These are phyloP conservation scores for Falco columbarius DNA, from an alignment of 2,797 vertebrate species.

Conservation along the genomic window DNA sequence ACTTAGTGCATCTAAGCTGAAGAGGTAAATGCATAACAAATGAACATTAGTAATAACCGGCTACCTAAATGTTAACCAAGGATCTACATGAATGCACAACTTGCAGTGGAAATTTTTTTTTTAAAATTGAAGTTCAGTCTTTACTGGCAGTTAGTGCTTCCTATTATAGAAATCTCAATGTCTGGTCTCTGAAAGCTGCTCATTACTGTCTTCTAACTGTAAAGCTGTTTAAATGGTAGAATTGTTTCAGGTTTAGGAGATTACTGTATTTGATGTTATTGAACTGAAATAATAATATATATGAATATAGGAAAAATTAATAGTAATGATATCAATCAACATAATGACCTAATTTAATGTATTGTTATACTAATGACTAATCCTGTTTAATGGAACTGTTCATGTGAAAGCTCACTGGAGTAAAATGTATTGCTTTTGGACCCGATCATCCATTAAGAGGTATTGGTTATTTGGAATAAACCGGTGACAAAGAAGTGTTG, in stretches of 20 bases:
- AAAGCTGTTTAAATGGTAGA: background rate
- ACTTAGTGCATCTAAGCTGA: background rate
- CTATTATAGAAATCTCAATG: background rate
- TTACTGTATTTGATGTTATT: background rate
- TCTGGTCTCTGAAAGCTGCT: background rate
- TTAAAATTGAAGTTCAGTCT: background rate
- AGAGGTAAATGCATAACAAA: background rate
- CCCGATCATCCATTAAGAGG: slow-evolving; percentile 34
- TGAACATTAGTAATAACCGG: background rate
- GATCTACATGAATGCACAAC: background rate
- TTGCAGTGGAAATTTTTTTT: background rate
- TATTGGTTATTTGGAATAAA: slow-evolving; percentile 37
- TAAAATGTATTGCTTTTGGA: slow-evolving; percentile 45
- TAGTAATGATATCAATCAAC: background rate
- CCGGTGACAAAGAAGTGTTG: background rate
- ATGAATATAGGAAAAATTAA: background rate
- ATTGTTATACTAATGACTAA: slow-evolving; percentile 21
- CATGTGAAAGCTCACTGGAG: background rate
- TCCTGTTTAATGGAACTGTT: slow-evolving; percentile 34
- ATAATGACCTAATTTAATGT: background rate
- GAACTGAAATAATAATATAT: background rate
- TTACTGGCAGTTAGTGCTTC: background rate
- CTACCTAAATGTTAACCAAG: background rate
- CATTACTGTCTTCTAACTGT: background rate
- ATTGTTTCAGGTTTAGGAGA: background rate